Conservation (phyloP, 23 tunicate genomes). For the Corella eumyota region DNA sequence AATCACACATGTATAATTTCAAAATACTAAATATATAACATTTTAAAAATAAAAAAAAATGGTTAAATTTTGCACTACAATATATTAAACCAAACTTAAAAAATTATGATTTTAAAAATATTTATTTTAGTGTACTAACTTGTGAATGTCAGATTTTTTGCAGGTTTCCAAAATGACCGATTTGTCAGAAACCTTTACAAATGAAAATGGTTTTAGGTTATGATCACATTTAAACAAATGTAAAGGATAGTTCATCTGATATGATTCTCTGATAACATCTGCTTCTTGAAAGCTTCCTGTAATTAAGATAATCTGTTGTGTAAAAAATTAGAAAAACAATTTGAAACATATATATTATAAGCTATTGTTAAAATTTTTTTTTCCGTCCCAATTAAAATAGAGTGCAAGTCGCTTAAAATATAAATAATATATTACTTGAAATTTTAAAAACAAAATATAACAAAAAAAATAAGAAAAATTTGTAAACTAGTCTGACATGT, state of each 20-base stretch:
- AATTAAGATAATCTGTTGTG: not conserved
- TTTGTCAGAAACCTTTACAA: conserved; percentile 6
- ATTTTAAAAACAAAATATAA: not conserved
- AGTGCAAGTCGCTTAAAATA: too few species aligned
- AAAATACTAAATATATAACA: not conserved
- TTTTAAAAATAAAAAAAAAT: not conserved
- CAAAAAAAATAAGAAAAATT: not conserved
- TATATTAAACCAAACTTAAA: too few species aligned
- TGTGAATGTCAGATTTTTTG: conserved; percentile 27
- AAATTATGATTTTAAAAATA: too few species aligned
- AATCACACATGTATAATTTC: not conserved
- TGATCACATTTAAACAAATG: not conserved
- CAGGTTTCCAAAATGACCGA: conserved; percentile 34
- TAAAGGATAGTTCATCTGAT: conserved; percentile 33
- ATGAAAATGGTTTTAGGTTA: not conserved
- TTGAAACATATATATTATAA: too few species aligned
- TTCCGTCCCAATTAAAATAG: too few species aligned
- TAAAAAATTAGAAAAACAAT: too few species aligned
- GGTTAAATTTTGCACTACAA: too few species aligned
- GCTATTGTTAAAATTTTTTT: too few species aligned
- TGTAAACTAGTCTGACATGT: not conserved
- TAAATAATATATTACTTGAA: not conserved
- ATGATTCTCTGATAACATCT: conserved; percentile 25
- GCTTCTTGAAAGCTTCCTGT: conserved; percentile 32
- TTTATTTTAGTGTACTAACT: too few species aligned